These are phyloP conservation scores for Diadumene lineata DNA, from an alignment of 92 coral and sea anemone genomes.

Conservation along the genomic window DNA sequence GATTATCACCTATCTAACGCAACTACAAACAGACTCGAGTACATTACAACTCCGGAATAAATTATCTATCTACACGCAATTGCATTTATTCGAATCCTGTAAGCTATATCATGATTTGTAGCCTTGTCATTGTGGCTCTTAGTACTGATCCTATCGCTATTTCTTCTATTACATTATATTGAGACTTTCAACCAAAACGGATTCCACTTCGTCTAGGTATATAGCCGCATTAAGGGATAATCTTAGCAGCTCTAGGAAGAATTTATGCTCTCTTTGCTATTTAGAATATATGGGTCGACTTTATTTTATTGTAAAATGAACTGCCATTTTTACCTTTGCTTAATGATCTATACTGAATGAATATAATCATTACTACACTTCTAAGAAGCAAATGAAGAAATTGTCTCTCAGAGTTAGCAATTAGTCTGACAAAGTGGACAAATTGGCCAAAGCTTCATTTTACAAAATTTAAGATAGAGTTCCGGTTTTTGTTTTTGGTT, in stretches of 20 bases:
- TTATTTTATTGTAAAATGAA: neutral
- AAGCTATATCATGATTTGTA: neutral
- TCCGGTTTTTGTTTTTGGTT: too few relatives aligned
- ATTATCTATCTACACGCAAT: too few relatives aligned
- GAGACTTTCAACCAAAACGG: neutral
- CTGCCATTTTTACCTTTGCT: neutral
- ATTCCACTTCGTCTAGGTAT: constrained; percentile 11
- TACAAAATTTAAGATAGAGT: too few relatives aligned
- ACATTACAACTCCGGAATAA: too few relatives aligned
- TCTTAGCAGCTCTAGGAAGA: neutral
- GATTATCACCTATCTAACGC: too few relatives aligned
- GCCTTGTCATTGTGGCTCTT: neutral
- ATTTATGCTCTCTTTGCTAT: neutral
- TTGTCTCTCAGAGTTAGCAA: too few relatives aligned
- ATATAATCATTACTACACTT: too few relatives aligned
- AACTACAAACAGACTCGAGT: too few relatives aligned
- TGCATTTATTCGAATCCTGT: too few relatives aligned
- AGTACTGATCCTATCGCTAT: neutral
- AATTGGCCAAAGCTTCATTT: too few relatives aligned
- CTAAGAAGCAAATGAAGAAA: too few relatives aligned
- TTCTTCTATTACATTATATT: neutral
- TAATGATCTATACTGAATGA: neutral
- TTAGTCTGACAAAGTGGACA: too few relatives aligned
- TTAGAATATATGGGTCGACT: neutral
- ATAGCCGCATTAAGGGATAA: constrained; percentile 4